These are phyloP conservation scores for Plagodis dolabraria DNA, from an alignment of 2,888 invertebrate species.

Conservation along the genomic window DNA sequence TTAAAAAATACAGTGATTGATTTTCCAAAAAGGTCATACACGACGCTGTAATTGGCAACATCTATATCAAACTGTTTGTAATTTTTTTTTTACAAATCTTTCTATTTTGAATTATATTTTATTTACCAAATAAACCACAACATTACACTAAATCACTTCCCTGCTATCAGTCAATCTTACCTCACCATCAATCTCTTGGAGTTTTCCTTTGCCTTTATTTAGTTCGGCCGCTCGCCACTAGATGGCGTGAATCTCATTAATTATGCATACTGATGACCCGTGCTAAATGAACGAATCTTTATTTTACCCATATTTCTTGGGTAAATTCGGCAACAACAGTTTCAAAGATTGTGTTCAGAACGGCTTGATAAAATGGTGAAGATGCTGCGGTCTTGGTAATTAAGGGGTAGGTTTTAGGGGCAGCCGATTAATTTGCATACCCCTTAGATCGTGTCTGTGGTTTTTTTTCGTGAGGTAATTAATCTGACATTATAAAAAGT, in stretches of 20 bases:
- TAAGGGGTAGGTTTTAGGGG: constrained; percentile 41
- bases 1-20: too few relatives aligned
- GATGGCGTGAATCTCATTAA: constrained; percentile 86
- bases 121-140: constrained; percentile 18
- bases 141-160: constrained; percentile 30
- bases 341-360: constrained; percentile 62
- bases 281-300: constrained; percentile 83
- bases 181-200: constrained; percentile 62
- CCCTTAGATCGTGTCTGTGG: constrained; percentile 13
- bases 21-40: too few relatives aligned
- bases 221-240: constrained; percentile 68
- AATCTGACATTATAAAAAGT: constrained; percentile 3
- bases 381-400: constrained; percentile 41
- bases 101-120: too few relatives aligned
- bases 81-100: too few relatives aligned
- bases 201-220: constrained; percentile 53
- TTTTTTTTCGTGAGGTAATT: constrained; percentile 16
- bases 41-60: too few relatives aligned
- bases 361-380: constrained; percentile 59
- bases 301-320: constrained; percentile 64
- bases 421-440: constrained; percentile 36
- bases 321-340: constrained; percentile 71
- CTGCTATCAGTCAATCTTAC: constrained; percentile 53
- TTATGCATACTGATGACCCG: constrained; percentile 92
- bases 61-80: too few relatives aligned